phyloP scores from a whole-genome alignment of 2,113 vertebrate genomes.

The Poecilia latipinna region DNA sequence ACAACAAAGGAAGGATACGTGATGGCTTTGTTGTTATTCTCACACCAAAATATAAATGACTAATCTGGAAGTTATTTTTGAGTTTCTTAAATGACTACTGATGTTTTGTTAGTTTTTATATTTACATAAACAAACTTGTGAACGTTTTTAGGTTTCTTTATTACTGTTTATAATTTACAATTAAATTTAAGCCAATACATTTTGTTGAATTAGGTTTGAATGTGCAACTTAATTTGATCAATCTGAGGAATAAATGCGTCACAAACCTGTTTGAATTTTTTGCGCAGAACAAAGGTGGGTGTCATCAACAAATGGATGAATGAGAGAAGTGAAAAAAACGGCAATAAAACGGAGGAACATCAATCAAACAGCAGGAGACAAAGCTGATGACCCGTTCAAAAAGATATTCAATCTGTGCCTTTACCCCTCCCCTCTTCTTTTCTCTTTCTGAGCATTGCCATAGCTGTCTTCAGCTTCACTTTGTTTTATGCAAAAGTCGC shows the following conservation, averaged over 20 bases:
- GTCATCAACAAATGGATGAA: slow-evolving; percentile 53
- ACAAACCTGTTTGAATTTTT: slow-evolving; percentile 47
- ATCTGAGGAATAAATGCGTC: slow-evolving; percentile 38
- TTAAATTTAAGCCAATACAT: background rate
- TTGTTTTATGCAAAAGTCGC: slow-evolving; percentile 74
- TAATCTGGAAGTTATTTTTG: no score
- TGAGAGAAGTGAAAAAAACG: slow-evolving; percentile 38
- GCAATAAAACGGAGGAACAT: slow-evolving; percentile 43
- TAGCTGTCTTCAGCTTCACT: slow-evolving; percentile 62
- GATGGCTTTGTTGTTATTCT: background rate
- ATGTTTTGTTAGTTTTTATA: background rate
- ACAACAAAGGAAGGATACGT: background rate
- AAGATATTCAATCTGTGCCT: slow-evolving; percentile 63
- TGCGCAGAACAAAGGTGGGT: slow-evolving; percentile 13
- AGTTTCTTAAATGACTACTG: no score
- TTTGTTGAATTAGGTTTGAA: background rate
- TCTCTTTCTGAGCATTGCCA: slow-evolving; percentile 34
- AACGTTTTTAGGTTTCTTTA: background rate
- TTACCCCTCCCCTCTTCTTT: slow-evolving; percentile 19
- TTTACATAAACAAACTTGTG: background rate
- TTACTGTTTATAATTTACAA: background rate
- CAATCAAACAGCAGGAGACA: slow-evolving; percentile 72
- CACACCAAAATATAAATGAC: background rate
- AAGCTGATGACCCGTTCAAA: slow-evolving; percentile 61
- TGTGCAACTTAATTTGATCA: slow-evolving; percentile 11